Evolutionary conservation across 2,113 vertebrate species (phyloP).

Genomic region (Odobenus rosmarus): DNA sequence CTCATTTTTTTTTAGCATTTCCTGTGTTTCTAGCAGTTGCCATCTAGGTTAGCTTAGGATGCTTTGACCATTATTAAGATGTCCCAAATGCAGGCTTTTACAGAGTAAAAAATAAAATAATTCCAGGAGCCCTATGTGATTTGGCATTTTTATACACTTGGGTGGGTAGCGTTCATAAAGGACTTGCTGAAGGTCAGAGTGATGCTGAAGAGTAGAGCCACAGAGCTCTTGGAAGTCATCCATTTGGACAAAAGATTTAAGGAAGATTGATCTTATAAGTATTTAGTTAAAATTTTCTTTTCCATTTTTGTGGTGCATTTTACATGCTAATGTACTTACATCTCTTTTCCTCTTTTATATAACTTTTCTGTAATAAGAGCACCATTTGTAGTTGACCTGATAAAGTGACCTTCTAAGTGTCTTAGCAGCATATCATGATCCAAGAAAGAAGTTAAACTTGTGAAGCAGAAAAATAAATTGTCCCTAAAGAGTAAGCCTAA

Average conservation of each 20-base stretch:
- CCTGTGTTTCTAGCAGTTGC: background rate
- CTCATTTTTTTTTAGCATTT: background rate
- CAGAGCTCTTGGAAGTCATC: background rate
- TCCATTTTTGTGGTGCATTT: background rate
- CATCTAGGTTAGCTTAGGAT: background rate
- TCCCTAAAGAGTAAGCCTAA: slow-evolving; percentile 13
- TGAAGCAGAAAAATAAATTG: slow-evolving; percentile 53
- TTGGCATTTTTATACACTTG: background rate
- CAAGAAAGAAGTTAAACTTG: slow-evolving; percentile 56
- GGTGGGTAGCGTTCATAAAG: background rate
- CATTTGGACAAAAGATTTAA: background rate
- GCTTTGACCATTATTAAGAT: slow-evolving; percentile 40
- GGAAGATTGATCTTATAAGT: background rate
- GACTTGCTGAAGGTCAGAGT: background rate
- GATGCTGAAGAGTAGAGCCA: background rate
- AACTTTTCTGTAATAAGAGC: slow-evolving; percentile 41
- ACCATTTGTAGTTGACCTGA: slow-evolving; percentile 29
- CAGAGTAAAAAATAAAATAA: background rate
- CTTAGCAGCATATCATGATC: slow-evolving; percentile 11
- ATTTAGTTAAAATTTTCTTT: background rate
- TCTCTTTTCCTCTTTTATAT: slow-evolving; percentile 34
- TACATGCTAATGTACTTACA: background rate
- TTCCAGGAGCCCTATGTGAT: background rate
- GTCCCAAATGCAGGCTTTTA: background rate
- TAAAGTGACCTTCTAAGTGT: slow-evolving; percentile 59